phyloP scores from a whole-genome alignment of 2,888 invertebrate genomes.

The Galeruca laticollis region DNA sequence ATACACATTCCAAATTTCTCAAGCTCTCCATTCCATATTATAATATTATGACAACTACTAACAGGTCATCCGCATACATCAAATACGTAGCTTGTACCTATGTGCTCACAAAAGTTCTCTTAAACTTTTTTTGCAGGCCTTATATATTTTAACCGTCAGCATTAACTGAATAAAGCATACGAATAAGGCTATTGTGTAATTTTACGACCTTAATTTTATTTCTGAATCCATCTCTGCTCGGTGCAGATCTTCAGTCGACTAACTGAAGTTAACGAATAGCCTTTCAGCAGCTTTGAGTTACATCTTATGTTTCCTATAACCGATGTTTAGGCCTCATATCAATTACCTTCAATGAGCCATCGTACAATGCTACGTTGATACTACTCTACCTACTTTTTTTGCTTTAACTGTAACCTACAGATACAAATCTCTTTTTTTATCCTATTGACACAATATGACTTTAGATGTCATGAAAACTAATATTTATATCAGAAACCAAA shows the following conservation, averaged over 20 bases:
- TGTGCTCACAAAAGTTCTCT: no score
- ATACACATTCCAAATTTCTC: no score
- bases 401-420: not conserved
- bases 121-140: no score
- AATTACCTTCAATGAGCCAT: not conserved
- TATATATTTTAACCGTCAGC: no score
- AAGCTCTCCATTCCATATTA: no score
- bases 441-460: not conserved
- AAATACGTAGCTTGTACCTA: no score
- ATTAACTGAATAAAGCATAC: no score
- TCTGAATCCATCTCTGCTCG: not conserved
- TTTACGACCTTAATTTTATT: not conserved
- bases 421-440: not conserved
- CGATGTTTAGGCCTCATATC: not conserved
- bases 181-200: not conserved
- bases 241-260: not conserved
- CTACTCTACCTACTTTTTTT: not conserved
- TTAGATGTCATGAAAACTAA: not conserved
- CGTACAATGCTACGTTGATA: not conserved
- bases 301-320: not conserved
- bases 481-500: not conserved
- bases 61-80: no score
- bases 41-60: no score
- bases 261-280: not conserved
- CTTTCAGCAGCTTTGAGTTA: not conserved